Conservation (phyloP, 1,140 invertebrate species). For the Drosophila sulfurigaster region DNA sequence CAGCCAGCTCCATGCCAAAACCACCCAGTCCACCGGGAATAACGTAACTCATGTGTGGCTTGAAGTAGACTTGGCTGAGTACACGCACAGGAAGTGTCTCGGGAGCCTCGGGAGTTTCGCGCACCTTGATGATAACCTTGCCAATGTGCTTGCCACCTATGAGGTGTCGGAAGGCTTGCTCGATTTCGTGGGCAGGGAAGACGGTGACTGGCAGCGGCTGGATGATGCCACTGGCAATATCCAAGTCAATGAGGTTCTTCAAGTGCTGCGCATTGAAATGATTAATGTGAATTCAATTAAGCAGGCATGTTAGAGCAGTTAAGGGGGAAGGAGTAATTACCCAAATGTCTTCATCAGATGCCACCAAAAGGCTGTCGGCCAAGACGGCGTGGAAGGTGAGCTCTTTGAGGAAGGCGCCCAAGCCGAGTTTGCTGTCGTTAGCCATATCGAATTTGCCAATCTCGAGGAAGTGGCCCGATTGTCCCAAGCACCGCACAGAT, state of each 20-base stretch:
- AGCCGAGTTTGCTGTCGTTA: slow-evolving; percentile 88
- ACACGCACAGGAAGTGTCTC: slow-evolving; percentile 70
- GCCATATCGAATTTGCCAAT: slow-evolving; percentile 92
- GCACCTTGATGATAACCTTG: slow-evolving; percentile 88
- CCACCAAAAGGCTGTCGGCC: slow-evolving; percentile 90
- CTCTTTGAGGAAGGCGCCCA: slow-evolving; percentile 92
- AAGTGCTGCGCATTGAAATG: slow-evolving; percentile 50
- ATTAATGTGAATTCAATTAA: neutral
- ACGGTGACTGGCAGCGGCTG: slow-evolving; percentile 87
- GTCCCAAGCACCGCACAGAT: slow-evolving; percentile 91
- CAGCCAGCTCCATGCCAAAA: slow-evolving; percentile 95
- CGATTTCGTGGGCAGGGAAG: slow-evolving; percentile 88
- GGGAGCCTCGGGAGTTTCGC: slow-evolving; percentile 52
- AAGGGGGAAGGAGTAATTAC: slow-evolving; percentile 57
- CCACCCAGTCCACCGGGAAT: slow-evolving; percentile 93
- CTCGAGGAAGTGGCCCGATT: slow-evolving; percentile 90
- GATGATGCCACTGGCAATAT: slow-evolving; percentile 87
- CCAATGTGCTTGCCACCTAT: slow-evolving; percentile 95
- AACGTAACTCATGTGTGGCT: slow-evolving; percentile 86
- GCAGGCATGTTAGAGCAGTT: neutral
- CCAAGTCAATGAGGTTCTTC: slow-evolving; percentile 71
- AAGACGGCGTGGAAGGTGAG: slow-evolving; percentile 95
- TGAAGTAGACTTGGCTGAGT: slow-evolving; percentile 85
- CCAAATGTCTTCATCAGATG: slow-evolving; percentile 85
- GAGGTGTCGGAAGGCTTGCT: slow-evolving; percentile 91